phyloP scores from a whole-genome alignment of 2,797 vertebrate genomes.

The Bradypus variegatus region DNA sequence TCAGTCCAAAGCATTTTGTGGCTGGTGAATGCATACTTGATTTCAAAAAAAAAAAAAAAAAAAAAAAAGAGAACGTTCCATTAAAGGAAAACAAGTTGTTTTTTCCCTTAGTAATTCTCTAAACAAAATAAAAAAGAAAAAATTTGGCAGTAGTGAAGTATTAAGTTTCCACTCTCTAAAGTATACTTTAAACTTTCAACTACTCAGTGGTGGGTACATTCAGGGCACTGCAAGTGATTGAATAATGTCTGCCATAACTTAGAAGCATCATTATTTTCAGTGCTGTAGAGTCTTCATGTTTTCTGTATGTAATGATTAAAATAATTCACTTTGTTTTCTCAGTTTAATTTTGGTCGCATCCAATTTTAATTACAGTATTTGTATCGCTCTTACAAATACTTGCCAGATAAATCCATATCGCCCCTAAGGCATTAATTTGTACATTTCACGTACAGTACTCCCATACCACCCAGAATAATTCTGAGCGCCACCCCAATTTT shows the following conservation, averaged over 20 bases:
- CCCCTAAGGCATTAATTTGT: neutral
- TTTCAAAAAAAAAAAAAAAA: conserved; percentile 10
- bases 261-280: neutral
- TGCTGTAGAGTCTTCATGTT: neutral
- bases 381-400: neutral
- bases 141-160: neutral
- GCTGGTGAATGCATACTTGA: conserved; percentile 15
- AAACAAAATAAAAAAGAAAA: conserved; percentile 41
- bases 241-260: neutral
- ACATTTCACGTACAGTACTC: neutral
- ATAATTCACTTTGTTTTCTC: neutral
- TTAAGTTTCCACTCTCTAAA: neutral
- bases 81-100: conserved; percentile 9
- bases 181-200: neutral
- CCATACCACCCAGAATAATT: neutral
- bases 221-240: neutral
- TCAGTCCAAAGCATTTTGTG: conserved; percentile 39
- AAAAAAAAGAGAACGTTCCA: neutral
- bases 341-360: neutral
- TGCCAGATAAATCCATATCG: neutral
- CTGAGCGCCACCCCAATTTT: neutral
- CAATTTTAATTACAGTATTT: conserved; percentile 7
- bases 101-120: conserved; percentile 23
- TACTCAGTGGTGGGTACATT: rapidly evolving
- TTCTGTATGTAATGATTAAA: neutral